phyloP scores from a whole-genome alignment of 2,797 vertebrate species.

The Sciurus vulgaris region DNA sequence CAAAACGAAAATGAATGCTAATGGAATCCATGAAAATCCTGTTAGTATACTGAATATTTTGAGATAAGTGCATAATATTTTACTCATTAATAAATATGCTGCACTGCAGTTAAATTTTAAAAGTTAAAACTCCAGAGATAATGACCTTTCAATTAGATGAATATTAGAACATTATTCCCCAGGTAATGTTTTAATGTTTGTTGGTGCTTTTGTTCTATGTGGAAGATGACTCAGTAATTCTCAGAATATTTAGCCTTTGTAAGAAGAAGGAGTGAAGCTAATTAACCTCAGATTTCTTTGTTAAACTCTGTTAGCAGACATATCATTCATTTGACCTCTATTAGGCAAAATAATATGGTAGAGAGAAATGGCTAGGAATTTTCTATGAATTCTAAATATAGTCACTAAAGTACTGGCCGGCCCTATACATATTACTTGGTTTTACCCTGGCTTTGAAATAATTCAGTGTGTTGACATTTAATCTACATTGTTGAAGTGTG shows the following conservation, averaged over 20 bases:
- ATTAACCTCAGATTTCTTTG: conserved; percentile 68
- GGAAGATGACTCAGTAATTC: conserved; percentile 58
- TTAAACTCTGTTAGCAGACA: conserved; percentile 57
- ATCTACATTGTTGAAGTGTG: not conserved
- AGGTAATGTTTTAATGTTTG: conserved; percentile 73
- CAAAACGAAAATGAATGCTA: conserved; percentile 49
- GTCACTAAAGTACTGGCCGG: not conserved
- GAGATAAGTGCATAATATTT: conserved; percentile 46
- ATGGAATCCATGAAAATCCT: conserved; percentile 37
- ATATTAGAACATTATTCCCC: conserved; percentile 63
- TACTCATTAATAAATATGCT: conserved; percentile 57
- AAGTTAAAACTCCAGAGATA: conserved; percentile 70
- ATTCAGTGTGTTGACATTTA: not conserved
- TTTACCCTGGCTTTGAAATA: conserved; percentile 33
- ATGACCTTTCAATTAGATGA: conserved; percentile 68
- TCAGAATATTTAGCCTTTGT: conserved; percentile 55
- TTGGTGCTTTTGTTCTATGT: conserved; percentile 42
- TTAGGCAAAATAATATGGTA: conserved; percentile 38
- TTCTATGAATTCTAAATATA: conserved; percentile 38
- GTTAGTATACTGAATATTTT: conserved; percentile 64
- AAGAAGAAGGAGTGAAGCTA: conserved; percentile 27
- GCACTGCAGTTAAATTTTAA: conserved; percentile 64
- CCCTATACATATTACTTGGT: not conserved
- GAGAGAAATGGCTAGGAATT: not conserved
- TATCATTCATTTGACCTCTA: conserved; percentile 46